phyloP scores from a whole-genome alignment of 2,888 invertebrate species.

The Euzophera pinguis region DNA sequence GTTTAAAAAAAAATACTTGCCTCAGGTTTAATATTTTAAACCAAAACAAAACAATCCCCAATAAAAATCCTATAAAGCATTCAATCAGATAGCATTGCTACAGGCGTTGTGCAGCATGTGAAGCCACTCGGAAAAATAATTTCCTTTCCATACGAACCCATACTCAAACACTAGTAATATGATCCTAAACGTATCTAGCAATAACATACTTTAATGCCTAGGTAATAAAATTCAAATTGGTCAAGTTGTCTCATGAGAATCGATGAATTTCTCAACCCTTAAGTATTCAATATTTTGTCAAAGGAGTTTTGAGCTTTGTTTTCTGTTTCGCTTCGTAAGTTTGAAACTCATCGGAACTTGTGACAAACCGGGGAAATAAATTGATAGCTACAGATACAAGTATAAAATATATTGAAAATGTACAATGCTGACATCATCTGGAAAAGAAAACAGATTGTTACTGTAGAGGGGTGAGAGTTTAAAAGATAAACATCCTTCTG shows the following conservation, averaged over 20 bases:
- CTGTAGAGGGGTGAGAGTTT: no score
- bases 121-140: constrained; percentile 45
- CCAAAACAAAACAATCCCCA: constrained; percentile 6
- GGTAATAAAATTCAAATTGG: not conserved
- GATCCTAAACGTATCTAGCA: not conserved
- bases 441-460: no score
- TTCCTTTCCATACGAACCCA: constrained; percentile 30
- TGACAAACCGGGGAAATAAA: not conserved
- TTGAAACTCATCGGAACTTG: constrained; percentile 2
- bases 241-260: not conserved
- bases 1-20: no score
- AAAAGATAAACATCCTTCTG: no score
- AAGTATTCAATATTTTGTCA: constrained; percentile 10
- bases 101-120: constrained; percentile 31
- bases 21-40: not conserved
- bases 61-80: constrained; percentile 28
- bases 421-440: no score
- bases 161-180: constrained; percentile 3
- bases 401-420: no score
- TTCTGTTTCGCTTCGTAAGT: not conserved
- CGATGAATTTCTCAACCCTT: not conserved
- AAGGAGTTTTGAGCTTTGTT: constrained; percentile 8
- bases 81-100: constrained; percentile 32
- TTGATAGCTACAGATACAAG: not conserved
- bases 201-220: not conserved